Evolutionary conservation across 2,797 vertebrate genomes (phyloP).

Genomic region (Leptatherina wallacei): DNA sequence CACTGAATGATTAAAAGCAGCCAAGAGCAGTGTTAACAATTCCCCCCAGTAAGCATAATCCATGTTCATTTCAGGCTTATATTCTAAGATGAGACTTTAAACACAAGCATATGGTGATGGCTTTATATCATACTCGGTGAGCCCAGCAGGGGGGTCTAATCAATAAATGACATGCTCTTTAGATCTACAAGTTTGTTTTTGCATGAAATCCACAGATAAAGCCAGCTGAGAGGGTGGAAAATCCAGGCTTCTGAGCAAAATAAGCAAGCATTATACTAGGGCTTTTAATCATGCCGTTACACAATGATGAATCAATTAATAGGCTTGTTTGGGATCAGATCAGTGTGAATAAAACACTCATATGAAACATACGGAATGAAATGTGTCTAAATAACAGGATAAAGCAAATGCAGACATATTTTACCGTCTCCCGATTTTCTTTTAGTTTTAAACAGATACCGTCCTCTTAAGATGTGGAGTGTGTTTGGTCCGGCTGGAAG

Average conservation of each 20-base stretch:
- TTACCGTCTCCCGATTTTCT: constrained; percentile 31
- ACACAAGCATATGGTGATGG: constrained; percentile 77
- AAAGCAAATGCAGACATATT: constrained; percentile 45
- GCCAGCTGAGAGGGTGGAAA: constrained; percentile 20
- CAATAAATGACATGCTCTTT: constrained; percentile 66
- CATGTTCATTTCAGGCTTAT: constrained; percentile 77
- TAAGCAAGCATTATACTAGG: constrained; percentile 24
- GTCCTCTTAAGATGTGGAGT: constrained; percentile 49
- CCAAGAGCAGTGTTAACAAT: constrained; percentile 52
- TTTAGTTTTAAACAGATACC: constrained; percentile 45
- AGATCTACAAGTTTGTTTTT: constrained; percentile 48
- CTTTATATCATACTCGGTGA: constrained; percentile 70
- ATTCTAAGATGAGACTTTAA: constrained; percentile 72
- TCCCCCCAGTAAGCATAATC: constrained; percentile 69
- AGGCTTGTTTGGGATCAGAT: constrained; percentile 15
- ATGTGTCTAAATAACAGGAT: constrained; percentile 49
- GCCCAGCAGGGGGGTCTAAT: constrained; percentile 67
- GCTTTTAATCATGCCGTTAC: constrained; percentile 43
- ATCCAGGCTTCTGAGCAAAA: constrained; percentile 31
- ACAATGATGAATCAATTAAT: constrained; percentile 31
- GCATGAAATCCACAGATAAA: constrained; percentile 35
- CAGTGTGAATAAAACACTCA: constrained; percentile 4
- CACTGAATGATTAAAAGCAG: constrained; percentile 63
- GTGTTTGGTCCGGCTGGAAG: constrained; percentile 71
- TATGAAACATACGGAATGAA: constrained; percentile 26